Percentiles rank a stretch among this genome's conserved stretches.
These are phyloP conservation scores for Colistium nudipinnis DNA, from an alignment of 2,113 vertebrate genomes.

Conservation along the genomic window DNA sequence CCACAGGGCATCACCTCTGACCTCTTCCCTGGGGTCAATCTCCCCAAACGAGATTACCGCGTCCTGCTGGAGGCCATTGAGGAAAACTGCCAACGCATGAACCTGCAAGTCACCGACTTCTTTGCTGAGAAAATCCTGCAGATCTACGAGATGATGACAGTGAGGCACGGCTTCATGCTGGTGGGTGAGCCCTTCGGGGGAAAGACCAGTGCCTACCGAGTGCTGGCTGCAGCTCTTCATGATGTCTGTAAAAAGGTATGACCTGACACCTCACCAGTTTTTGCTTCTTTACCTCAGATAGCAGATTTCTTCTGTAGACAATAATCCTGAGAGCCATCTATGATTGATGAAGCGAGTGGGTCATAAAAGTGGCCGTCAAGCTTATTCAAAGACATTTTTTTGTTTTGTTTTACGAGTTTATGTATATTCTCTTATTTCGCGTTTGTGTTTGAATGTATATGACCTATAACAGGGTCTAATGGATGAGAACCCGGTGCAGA, in stretches of 20 bases:
- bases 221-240: constrained; percentile 85
- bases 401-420: not conserved
- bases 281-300: constrained; percentile 33
- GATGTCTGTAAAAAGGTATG: constrained; percentile 87
- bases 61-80: constrained; percentile 86
- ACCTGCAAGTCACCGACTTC: constrained; percentile 87
- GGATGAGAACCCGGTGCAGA: constrained; percentile 92
- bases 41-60: constrained; percentile 89
- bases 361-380: constrained; percentile 4
- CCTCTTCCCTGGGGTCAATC: constrained; percentile 89
- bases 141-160: constrained; percentile 94
- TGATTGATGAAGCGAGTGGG: constrained; percentile 24
- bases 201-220: constrained; percentile 89
- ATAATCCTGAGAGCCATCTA: constrained; percentile 30
- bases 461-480: constrained; percentile 81
- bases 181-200: constrained; percentile 93
- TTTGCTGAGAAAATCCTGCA: constrained; percentile 92
- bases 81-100: constrained; percentile 86
- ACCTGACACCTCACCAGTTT: constrained; percentile 22
- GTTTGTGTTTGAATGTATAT: constrained; percentile 11
- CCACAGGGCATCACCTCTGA: constrained; percentile 91
- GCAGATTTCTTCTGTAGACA: constrained; percentile 21
- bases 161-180: constrained; percentile 93
- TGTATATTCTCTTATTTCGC: too few relatives aligned
- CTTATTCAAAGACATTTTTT: not conserved